phyloP scores from a whole-genome alignment of 2,113 vertebrate genomes.

The Australoheros scitulus region DNA sequence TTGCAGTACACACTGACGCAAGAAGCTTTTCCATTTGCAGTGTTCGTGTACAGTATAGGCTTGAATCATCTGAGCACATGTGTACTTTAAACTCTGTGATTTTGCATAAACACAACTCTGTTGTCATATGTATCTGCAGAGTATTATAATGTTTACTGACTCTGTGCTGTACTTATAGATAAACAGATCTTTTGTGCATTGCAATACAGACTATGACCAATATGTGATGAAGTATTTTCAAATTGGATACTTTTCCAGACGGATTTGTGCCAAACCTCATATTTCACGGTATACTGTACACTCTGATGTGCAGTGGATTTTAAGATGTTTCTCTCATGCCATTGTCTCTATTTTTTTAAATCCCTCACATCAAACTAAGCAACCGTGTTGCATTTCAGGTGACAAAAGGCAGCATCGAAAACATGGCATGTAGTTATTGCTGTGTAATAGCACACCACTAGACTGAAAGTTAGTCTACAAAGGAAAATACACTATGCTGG shows the following conservation, averaged over 20 bases:
- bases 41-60: neutral
- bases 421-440: conserved; percentile 29
- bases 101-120: neutral
- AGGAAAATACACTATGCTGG: conserved; percentile 3
- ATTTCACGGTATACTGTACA: neutral
- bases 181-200: neutral
- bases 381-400: conserved; percentile 21
- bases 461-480: conserved; percentile 14
- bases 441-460: conserved; percentile 19
- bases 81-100: neutral
- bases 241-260: neutral
- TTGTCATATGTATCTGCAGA: neutral
- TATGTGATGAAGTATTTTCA: neutral
- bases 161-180: neutral
- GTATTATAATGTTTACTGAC: neutral
- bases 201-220: neutral
- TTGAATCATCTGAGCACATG: conserved; percentile 1
- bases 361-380: conserved; percentile 22
- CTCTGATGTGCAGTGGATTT: conserved; percentile 8
- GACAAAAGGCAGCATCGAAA: conserved; percentile 14
- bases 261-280: neutral
- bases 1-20: conserved; percentile 23
- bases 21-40: conserved; percentile 17
- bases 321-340: neutral
- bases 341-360: neutral